These are phyloP conservation scores for Melinaea marsaeus DNA, from an alignment of 2,888 invertebrate species.

Conservation along the genomic window DNA sequence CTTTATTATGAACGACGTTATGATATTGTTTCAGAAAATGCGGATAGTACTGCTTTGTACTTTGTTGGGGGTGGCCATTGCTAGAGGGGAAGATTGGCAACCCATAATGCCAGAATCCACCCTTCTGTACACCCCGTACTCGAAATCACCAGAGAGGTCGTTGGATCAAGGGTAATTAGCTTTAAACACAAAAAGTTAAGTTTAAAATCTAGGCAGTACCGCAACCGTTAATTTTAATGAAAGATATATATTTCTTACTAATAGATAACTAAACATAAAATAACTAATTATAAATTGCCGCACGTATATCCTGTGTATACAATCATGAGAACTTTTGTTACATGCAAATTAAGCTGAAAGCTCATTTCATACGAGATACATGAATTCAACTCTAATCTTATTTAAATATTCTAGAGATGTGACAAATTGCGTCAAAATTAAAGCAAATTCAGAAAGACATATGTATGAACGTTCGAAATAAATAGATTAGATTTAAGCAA, in stretches of 20 bases:
- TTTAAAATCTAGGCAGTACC: background rate
- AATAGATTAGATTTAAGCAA: too few relatives aligned
- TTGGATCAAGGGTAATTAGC: constrained; percentile 49
- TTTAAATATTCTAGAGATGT: too few relatives aligned
- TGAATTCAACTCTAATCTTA: too few relatives aligned
- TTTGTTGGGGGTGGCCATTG: constrained; percentile 46
- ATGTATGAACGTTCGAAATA: too few relatives aligned
- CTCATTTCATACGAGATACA: too few relatives aligned
- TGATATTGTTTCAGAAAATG: constrained; percentile 57
- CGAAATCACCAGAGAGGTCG: constrained; percentile 50
- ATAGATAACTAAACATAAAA: background rate
- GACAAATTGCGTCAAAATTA: too few relatives aligned
- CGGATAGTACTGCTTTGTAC: constrained; percentile 47
- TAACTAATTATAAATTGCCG: background rate
- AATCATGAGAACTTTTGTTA: too few relatives aligned
- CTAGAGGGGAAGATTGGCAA: constrained; percentile 69
- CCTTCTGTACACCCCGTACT: constrained; percentile 47
- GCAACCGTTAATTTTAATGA: too few relatives aligned
- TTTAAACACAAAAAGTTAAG: background rate
- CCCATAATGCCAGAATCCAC: constrained; percentile 66
- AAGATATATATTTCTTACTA: too few relatives aligned
- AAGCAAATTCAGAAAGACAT: too few relatives aligned
- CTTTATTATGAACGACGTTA: background rate
- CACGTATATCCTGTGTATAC: too few relatives aligned
- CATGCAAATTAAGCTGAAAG: too few relatives aligned